These are phyloP conservation scores for Steinernema hermaphroditum DNA, from an alignment of 2,888 invertebrate species.

Conservation along the genomic window DNA sequence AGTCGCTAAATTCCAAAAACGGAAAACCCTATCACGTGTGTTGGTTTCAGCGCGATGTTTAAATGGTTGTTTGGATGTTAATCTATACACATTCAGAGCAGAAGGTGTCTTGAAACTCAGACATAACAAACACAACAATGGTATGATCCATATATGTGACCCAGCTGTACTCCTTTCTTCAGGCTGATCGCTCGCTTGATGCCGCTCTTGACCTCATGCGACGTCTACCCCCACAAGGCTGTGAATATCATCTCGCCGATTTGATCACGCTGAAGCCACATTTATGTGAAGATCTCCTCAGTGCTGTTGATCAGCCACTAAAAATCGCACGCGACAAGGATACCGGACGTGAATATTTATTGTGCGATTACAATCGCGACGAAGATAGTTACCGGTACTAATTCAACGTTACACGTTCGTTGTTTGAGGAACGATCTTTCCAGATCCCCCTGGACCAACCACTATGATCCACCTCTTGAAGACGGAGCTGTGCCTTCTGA, in stretches of 20 bases:
- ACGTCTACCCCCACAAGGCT: constrained; percentile 96
- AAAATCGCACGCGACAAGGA: constrained; percentile 91
- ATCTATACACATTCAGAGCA: too few species aligned
- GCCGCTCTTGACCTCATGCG: constrained; percentile 98
- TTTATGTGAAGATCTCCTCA: constrained; percentile 93
- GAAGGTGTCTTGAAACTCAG: too few species aligned
- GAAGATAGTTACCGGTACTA: constrained; percentile 88
- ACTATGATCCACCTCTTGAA: constrained; percentile 93
- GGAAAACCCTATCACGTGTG: too few species aligned
- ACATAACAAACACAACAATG: too few species aligned
- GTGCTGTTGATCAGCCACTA: constrained; percentile 95
- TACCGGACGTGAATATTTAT: constrained; percentile 91
- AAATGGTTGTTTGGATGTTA: too few species aligned
- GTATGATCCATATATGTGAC: too few species aligned
- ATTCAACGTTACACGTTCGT: not conserved
- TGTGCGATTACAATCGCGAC: constrained; percentile 98
- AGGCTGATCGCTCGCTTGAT: constrained; percentile 76
- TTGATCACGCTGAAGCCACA: constrained; percentile 90
- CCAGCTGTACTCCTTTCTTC: not conserved
- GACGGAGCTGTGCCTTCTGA: constrained; percentile 99
- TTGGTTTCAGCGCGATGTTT: too few species aligned
- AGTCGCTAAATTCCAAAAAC: too few species aligned
- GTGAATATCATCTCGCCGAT: constrained; percentile 96
- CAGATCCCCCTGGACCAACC: constrained; percentile 97
- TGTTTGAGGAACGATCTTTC: constrained; percentile 37